Conservation (phyloP, 1,140 invertebrate species). For the Zeugodacus cucurbitae region DNA sequence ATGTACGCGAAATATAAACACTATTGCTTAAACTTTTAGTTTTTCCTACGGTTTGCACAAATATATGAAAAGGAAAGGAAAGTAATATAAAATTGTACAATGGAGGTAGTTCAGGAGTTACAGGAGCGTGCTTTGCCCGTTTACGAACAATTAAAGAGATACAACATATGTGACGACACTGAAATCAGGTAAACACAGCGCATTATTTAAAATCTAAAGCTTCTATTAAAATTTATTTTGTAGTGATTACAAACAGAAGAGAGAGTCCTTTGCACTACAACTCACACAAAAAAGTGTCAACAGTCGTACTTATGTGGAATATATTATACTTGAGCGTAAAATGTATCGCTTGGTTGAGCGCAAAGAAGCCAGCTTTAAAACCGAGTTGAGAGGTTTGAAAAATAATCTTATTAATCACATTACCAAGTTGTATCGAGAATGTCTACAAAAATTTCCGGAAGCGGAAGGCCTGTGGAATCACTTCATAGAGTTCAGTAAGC, state of each 20-base stretch:
- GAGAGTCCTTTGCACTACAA: slow-evolving; percentile 52
- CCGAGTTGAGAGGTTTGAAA: slow-evolving; percentile 51
- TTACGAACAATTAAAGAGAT: slow-evolving; percentile 58
- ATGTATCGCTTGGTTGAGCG: slow-evolving; percentile 54
- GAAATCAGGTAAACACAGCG: slow-evolving; percentile 53
- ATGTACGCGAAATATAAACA: background rate
- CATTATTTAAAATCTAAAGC: background rate
- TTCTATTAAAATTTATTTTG: background rate
- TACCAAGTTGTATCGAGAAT: slow-evolving; percentile 57
- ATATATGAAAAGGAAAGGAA: background rate
- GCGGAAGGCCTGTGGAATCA: slow-evolving; percentile 55
- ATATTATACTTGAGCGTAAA: slow-evolving; percentile 58
- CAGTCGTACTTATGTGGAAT: slow-evolving; percentile 55
- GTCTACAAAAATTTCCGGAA: slow-evolving; percentile 52
- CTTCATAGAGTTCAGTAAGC: slow-evolving; percentile 59
- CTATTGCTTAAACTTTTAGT: background rate
- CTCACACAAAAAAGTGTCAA: slow-evolving; percentile 52
- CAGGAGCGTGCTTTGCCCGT: slow-evolving; percentile 61
- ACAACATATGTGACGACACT: slow-evolving; percentile 53
- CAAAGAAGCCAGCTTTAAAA: slow-evolving; percentile 52
- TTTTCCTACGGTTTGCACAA: background rate
- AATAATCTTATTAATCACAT: slow-evolving; percentile 52
- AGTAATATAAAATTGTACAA: background rate
- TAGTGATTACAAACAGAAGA: slow-evolving; percentile 54
- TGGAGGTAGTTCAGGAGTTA: slow-evolving; percentile 49